Percentiles rank a stretch among this genome's conserved stretches.
phyloP scores from a whole-genome alignment of 2,113 vertebrate species.

The Steatornis caripensis region DNA sequence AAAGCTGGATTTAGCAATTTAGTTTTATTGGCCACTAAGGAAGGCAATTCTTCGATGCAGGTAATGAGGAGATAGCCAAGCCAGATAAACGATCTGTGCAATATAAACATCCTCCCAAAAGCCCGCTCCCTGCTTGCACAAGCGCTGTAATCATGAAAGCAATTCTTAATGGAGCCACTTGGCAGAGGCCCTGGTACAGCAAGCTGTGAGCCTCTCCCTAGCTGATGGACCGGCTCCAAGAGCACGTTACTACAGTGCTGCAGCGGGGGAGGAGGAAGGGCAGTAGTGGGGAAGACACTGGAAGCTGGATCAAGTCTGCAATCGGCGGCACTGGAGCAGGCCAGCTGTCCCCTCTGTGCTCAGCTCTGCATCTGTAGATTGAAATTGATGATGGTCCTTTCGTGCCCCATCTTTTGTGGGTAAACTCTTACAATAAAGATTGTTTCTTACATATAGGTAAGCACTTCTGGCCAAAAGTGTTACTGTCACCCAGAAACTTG shows the following conservation, averaged over 20 bases:
- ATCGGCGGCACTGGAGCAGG: background rate
- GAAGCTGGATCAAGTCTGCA: background rate
- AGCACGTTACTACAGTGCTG: conserved; percentile 5
- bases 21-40: conserved; percentile 50
- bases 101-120: conserved; percentile 65
- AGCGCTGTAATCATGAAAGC: conserved; percentile 44
- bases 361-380: background rate
- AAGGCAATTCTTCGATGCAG: conserved; percentile 58
- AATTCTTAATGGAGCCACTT: conserved; percentile 56
- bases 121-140: conserved; percentile 32
- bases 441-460: background rate
- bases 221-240: background rate
- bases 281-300: background rate
- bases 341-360: background rate
- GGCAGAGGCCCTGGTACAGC: conserved; percentile 53
- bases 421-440: background rate
- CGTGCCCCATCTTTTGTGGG: background rate
- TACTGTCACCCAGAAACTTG: background rate
- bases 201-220: conserved; percentile 40
- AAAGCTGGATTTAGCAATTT: conserved; percentile 65
- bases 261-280: background rate
- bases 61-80: conserved; percentile 59
- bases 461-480: background rate
- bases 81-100: conserved; percentile 51
- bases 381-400: background rate